Base-by-base conservation (phyloP, 2,888 invertebrate genomes). In the Monoplex corrugatus region DNA sequence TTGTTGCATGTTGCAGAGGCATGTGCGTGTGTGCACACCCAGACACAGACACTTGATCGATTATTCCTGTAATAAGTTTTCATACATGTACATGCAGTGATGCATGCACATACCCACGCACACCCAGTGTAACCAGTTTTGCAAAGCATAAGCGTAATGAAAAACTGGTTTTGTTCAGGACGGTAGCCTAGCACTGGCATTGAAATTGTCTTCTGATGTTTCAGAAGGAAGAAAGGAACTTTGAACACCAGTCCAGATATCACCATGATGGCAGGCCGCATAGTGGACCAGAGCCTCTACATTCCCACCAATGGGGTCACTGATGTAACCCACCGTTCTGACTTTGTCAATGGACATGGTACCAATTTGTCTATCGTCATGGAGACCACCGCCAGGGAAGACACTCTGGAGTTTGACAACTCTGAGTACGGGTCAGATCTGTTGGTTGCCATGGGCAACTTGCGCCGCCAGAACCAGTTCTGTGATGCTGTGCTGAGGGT, bases 401-500 rank as follows among this genome's bases (percentile, higher is more conserved):
- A 87, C 44, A 80, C 78, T 0, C 92, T 95, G 82, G 90, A 93
- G 19, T 95, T 93, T 89, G 93, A 93, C 57, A 95, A 95, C 90
- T 83, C 72, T 1, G 83, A 92, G 28, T 94, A 95, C 87, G 92
- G 94, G 93, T 92, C 91, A 80, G 92, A 93, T 5, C 97, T 97
- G 92, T 97, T 98, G 91, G 96, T 96, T 88, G 97, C 97, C 68
- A 97, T 98, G 92, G 97, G 98, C 96, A 97, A 97, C 96, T 97
- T 98, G 97, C 97, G 98, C 94, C 98, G 98, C 96, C 98, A 98
- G 95, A 97, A 97, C 89, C 98, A 98, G 95, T 98, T 98, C 96
- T 98, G 98, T 96, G 98, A 98, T 96, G 98, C 98, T 93, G 97
- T 98, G 94, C 97, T 98, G 94, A 97, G 98, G 96, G 98, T 98